Evolutionary conservation across 2,888 invertebrate species (phyloP), one percentile per base, ranked within the genome.

Genomic region (Epinotia nisella): DNA sequence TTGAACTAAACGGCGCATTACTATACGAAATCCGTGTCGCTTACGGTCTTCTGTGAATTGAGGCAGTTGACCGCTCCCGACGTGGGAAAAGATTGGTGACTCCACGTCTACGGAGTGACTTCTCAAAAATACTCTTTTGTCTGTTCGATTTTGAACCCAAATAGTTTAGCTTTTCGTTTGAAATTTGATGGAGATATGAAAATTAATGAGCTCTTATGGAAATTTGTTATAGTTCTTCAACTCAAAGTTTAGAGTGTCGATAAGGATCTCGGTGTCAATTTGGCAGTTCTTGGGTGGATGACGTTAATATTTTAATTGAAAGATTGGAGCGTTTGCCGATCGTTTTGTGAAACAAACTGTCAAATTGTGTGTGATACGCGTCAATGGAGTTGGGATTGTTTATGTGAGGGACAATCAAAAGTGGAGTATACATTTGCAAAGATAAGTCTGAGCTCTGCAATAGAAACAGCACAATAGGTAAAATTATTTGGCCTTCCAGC

Each of bases 281-380:
- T 41, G 55, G 21, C n/a, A 56, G 66, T 66, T 66, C 53, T 56
- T 56, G 41, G 19, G 21, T 66, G 56, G 66, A 66, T 66, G 55
- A 66, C 55, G 55, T 66, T 66, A 55, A 66, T 66, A 66, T 66
- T 66, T 66, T 66, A 66, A 66, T 66, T 66, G 66, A 56, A 66
- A 41, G 9, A 56, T 56, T 56, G 5, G 56, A 15, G 7, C 53
- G 55, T 66, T 65, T 53, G 55, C 39, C 41, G 66, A 49, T 59
- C 59, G 45, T 19, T 49, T 58, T 68, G 68, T 68, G 15, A 19
- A 19, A 17, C 29, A 58, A n/a, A 41, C 65, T 55, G 55, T 39
- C 65, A 51, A 49, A 35, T 35, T 53, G 53, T 21, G 35, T 35
- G 39, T 39, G 64, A 64, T 45, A 24, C 11, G 4, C 35, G 53